Conservation (phyloP, 2,797 vertebrate genomes). For the Octomys mimax region DNA sequence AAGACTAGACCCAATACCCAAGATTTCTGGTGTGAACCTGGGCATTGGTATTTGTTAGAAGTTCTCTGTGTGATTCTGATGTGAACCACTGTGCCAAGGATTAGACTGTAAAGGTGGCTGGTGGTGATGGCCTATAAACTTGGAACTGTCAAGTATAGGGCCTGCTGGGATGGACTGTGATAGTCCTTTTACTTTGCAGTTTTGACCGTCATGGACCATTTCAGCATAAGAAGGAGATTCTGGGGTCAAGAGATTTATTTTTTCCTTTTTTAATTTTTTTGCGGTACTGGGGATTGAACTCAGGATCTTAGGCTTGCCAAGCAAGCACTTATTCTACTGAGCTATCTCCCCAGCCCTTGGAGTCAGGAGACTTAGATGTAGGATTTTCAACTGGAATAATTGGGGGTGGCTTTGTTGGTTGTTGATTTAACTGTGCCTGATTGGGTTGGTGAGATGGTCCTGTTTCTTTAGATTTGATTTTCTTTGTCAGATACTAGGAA, state of each 20-base stretch:
- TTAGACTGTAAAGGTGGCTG: neutral
- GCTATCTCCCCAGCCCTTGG: neutral
- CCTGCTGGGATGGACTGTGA: neutral
- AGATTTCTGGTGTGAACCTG: slow-evolving; percentile 33
- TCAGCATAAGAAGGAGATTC: neutral
- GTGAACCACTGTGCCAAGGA: neutral
- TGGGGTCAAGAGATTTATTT: neutral
- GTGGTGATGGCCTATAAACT: neutral
- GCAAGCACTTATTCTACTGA: too few relatives aligned
- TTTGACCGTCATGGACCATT: neutral
- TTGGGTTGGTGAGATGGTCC: neutral
- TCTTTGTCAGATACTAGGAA: neutral
- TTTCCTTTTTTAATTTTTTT: too few relatives aligned
- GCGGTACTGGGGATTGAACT: too few relatives aligned
- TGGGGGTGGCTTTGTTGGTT: neutral
- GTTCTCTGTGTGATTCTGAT: neutral
- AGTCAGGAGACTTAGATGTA: neutral
- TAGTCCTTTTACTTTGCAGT: neutral
- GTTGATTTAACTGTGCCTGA: neutral
- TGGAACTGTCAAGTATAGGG: neutral
- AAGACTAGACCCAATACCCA: neutral
- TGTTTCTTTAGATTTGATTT: neutral
- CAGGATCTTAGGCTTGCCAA: too few relatives aligned
- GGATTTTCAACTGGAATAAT: neutral
- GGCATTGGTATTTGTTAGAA: neutral